A percentile compares a stretch with the other conserved stretches of the same genome.
phyloP scores from a whole-genome alignment of 1,140 invertebrate genomes.

The Drosophila funebris region DNA sequence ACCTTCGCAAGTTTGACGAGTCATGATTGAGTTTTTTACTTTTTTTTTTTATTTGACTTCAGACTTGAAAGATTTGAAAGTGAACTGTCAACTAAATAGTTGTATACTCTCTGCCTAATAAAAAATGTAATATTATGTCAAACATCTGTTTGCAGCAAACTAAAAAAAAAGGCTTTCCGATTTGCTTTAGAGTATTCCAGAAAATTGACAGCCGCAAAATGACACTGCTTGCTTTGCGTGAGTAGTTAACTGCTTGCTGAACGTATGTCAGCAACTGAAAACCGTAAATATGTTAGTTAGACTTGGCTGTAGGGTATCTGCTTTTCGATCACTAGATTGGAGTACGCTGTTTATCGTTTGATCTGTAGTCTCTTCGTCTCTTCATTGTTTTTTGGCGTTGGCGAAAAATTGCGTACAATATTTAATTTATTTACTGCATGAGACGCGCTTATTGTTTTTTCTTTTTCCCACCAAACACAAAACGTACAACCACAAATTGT shows the following conservation, averaged over 20 bases:
- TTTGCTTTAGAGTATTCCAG: too few species aligned
- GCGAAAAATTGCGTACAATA: conserved; percentile 29
- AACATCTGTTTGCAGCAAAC: not conserved
- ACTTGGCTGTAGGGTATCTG: not conserved
- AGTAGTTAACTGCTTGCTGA: not conserved
- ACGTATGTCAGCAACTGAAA: not conserved
- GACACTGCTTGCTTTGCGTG: not conserved
- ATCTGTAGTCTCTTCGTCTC: not conserved
- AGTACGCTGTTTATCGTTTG: conserved; percentile 32
- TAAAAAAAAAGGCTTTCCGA: too few species aligned
- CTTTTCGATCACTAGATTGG: not conserved
- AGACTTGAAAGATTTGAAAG: conserved; percentile 32
- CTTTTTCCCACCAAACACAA: conserved; percentile 31
- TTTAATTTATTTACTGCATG: conserved; percentile 27
- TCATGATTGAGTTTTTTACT: conserved; percentile 31
- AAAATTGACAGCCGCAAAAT: not conserved
- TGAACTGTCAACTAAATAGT: conserved; percentile 53
- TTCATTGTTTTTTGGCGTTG: conserved; percentile 15
- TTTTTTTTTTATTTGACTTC: not conserved
- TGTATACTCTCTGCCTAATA: conserved; percentile 2
- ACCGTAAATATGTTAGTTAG: not conserved
- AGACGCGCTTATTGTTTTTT: conserved; percentile 31
- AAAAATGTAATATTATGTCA: not conserved
- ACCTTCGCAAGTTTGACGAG: conserved; percentile 26
- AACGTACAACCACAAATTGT: conserved; percentile 35